Conservation (phyloP, 2,797 vertebrate genomes). For the Neosalanx taihuensis region DNA sequence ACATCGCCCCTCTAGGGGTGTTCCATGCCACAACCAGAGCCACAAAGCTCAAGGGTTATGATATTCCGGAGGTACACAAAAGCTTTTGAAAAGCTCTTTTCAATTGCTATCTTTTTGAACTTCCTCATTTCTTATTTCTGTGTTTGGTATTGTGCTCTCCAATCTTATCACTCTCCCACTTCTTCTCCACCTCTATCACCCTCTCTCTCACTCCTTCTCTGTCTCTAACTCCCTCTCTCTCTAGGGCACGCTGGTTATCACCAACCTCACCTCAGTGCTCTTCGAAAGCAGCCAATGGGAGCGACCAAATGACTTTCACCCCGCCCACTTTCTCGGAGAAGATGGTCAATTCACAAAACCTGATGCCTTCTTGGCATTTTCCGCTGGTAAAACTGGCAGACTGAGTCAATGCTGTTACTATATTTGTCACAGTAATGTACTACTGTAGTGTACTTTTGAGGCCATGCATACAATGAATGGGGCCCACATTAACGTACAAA, state of each 20-base stretch:
- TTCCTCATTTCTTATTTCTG: neutral
- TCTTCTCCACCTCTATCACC: neutral
- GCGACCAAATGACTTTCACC: conserved; percentile 32
- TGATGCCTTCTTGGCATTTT: conserved; percentile 38
- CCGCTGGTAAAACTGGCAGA: conserved; percentile 30
- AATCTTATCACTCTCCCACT: neutral
- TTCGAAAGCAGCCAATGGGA: conserved; percentile 30
- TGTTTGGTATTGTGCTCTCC: neutral
- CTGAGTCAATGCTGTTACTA: neutral
- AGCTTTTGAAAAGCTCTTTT: conserved; percentile 15
- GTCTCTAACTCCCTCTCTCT: neutral
- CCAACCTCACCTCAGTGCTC: conserved; percentile 34
- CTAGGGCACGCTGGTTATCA: conserved; percentile 32
- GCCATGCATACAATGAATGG: neutral
- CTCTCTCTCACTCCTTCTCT: neutral
- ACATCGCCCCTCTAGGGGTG: conserved; percentile 42
- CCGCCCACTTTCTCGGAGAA: conserved; percentile 33
- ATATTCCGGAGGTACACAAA: conserved; percentile 48
- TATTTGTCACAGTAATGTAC: neutral
- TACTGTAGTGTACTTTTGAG: too few relatives aligned
- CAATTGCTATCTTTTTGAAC: conserved; percentile 19
- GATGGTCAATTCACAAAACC: conserved; percentile 39
- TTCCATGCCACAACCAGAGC: conserved; percentile 46
- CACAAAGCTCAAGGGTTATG: conserved; percentile 51
- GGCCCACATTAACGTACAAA: neutral